These are phyloP conservation scores for Hycleus phaleratus DNA, from an alignment of 1,140 invertebrate species.

Conservation along the genomic window DNA sequence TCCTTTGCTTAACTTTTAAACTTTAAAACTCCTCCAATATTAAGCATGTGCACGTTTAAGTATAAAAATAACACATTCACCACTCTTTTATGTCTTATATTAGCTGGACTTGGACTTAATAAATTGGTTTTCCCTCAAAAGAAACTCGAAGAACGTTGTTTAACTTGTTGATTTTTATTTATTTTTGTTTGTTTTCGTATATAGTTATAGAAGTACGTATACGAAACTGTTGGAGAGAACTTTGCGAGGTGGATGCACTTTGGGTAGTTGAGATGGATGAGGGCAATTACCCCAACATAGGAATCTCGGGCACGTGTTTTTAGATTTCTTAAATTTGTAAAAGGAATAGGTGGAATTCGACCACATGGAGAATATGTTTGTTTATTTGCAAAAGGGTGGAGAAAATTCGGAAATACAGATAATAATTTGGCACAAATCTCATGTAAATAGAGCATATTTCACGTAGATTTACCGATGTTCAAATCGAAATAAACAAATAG, in stretches of 20 bases:
- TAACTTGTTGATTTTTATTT: slow-evolving; percentile 7
- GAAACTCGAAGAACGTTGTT: slow-evolving; percentile 12
- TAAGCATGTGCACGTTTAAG: too few relatives aligned
- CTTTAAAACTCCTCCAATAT: too few relatives aligned
- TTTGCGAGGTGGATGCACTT: slow-evolving; percentile 7
- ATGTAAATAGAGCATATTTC: too few relatives aligned
- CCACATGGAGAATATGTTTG: neutral
- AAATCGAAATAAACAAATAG: too few relatives aligned
- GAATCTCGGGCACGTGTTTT: slow-evolving; percentile 19
- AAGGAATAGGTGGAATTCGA: neutral
- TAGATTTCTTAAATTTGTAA: slow-evolving; percentile 22
- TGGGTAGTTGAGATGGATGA: slow-evolving; percentile 17
- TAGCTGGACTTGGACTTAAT: slow-evolving; percentile 6
- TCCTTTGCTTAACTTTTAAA: neutral
- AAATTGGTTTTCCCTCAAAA: slow-evolving; percentile 15
- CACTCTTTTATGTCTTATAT: neutral
- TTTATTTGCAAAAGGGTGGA: too few relatives aligned
- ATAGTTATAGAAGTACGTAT: too few relatives aligned
- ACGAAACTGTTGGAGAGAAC: too few relatives aligned
- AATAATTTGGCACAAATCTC: too few relatives aligned
- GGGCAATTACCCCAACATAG: slow-evolving; percentile 20
- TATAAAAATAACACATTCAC: slow-evolving; percentile 18
- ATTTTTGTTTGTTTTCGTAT: neutral
- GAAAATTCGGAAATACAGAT: too few relatives aligned
- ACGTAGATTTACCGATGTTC: too few relatives aligned